Evolutionary conservation across 2,888 invertebrate genomes (phyloP).

Genomic region (Plusia festucae): DNA sequence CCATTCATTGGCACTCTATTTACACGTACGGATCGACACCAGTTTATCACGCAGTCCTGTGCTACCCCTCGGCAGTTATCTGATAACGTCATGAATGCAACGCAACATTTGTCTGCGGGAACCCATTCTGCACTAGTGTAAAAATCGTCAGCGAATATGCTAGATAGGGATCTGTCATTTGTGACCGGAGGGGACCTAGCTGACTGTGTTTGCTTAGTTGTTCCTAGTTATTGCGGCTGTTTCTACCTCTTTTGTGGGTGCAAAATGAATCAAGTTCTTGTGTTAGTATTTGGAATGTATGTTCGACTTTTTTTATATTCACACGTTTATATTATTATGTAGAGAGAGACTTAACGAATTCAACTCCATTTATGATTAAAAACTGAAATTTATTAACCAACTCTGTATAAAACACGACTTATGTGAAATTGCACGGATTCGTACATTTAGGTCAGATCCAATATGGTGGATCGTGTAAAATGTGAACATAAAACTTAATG

Average conservation of each 20-base stretch:
- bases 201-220: slow-evolving; percentile 64
- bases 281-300: slow-evolving; percentile 22
- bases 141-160: slow-evolving; percentile 87
- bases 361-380: neutral
- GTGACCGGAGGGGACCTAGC: slow-evolving; percentile 67
- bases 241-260: slow-evolving; percentile 41
- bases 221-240: slow-evolving; percentile 42
- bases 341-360: neutral
- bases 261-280: slow-evolving; percentile 30
- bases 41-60: slow-evolving; percentile 81
- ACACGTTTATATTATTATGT: neutral
- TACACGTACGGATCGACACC: slow-evolving; percentile 84
- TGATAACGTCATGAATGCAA: slow-evolving; percentile 85
- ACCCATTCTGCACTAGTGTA: slow-evolving; percentile 86
- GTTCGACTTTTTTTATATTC: neutral
- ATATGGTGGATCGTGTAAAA: slow-evolving; percentile 16
- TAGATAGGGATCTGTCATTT: slow-evolving; percentile 87
- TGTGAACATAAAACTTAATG: slow-evolving; percentile 33
- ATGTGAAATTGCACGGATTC: neutral
- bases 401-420: neutral
- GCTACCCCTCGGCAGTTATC: slow-evolving; percentile 85
- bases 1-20: slow-evolving; percentile 83
- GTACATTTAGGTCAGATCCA: slow-evolving; percentile 3
- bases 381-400: neutral
- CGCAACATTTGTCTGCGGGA: slow-evolving; percentile 85